Evolutionary conservation across 2,888 invertebrate species (phyloP).

Genomic region (Phyllotreta cruciferae): DNA sequence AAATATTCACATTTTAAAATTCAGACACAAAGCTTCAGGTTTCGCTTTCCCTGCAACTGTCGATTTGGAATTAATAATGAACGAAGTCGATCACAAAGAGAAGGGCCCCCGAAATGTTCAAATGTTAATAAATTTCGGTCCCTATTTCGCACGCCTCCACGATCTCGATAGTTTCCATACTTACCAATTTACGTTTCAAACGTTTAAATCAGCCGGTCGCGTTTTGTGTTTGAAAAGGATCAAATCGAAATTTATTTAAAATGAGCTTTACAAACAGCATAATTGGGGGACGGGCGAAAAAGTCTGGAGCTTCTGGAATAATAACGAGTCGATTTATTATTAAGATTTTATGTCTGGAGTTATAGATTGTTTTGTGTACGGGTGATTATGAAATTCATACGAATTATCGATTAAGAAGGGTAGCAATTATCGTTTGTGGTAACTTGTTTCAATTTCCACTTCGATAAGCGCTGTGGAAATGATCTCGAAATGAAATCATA

Average conservation of each 20-base stretch:
- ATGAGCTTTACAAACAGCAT: no score
- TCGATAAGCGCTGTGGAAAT: no score
- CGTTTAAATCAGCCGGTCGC: constrained; percentile 6
- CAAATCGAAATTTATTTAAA: neutral
- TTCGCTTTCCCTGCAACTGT: neutral
- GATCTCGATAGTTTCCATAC: constrained; percentile 2
- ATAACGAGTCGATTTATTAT: no score
- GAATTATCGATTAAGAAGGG: no score
- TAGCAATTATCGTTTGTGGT: no score
- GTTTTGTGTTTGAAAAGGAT: neutral
- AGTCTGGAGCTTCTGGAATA: no score
- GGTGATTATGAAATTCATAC: no score
- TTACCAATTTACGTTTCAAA: constrained; percentile 14
- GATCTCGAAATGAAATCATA: no score
- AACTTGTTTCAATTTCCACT: no score
- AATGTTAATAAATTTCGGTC: constrained; percentile 18
- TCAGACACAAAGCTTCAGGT: constrained; percentile 2
- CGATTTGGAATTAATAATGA: constrained; percentile 7
- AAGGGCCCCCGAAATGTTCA: constrained; percentile 7
- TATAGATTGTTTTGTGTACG: no score
- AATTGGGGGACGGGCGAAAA: no score
- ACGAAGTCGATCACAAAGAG: constrained; percentile 14
- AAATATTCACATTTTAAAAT: neutral
- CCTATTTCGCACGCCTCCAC: constrained; percentile 15
- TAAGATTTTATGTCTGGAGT: no score